Evolutionary conservation across 53 echinoderm and acorn worm genomes (phyloP), one percentile per base, ranked within the genome.

Genomic region (Holothuria leucospilota): DNA sequence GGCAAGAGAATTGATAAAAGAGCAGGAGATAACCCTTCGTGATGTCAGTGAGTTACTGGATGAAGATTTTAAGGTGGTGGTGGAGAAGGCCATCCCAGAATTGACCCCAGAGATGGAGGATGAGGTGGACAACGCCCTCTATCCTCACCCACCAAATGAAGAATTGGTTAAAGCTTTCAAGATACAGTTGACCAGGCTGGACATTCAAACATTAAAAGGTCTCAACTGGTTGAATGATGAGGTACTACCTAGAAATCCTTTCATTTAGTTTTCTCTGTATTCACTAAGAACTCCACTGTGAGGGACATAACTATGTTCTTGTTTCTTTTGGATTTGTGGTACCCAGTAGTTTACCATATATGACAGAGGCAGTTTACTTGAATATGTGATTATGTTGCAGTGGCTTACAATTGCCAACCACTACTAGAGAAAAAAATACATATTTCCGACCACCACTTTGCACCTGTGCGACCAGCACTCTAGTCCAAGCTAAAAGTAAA

Each of bases 141-240:
- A 68, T 59, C 85, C 93, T 14, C 72, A 90, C 39, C 97, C 95
- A 20, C 29, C 93, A 9, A 53, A 58, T 7, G 62, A 97, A 75
- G 85, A 82, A 29, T 84, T 97, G 60, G 78, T 82, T 1, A 65
- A 86, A n/a, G 93, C 90, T 8, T 97, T 91, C 81, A 83, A 81
- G 71, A 26, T 95, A 13, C 83, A 63, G 8, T 85, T 97, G 69
- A 97, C 91, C 4, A 86, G 97, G 34, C 72, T 67, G 15, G 93
- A 97, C 63, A 91, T 97, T 70, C 92, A 95, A 67, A 97, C 97
- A 1, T 81, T 97, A 27, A 82, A 82, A 51, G 93, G 95, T 25
- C 85, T 97, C 29, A 97, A 97, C 81, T 97, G 97, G 97, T 86
- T 97, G 21, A 97, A 97, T 52, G 97, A 97, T 78, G 97, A 97